Evolutionary conservation across 2,888 invertebrate genomes (phyloP).

Genomic region (Orchesella flavescens): DNA sequence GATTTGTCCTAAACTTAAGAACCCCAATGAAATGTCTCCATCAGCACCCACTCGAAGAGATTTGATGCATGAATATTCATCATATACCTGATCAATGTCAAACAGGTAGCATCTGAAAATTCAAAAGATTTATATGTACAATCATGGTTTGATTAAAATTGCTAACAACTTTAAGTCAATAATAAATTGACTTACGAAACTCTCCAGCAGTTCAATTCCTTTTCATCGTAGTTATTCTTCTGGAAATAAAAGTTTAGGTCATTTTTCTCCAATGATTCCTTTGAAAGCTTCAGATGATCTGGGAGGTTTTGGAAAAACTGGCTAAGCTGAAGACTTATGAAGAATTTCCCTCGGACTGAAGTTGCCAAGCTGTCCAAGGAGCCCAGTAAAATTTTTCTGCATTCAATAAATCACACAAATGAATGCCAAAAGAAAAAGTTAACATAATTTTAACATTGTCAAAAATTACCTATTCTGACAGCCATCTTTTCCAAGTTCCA

Average conservation of each 20-base stretch:
- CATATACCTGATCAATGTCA: conserved; percentile 63
- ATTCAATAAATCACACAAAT: not conserved
- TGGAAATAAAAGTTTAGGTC: conserved; percentile 66
- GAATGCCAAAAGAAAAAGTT: no score
- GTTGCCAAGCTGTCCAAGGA: conserved; percentile 61
- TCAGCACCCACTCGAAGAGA: conserved; percentile 61
- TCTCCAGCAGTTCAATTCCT: conserved; percentile 64
- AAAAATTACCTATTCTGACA: conserved; percentile 9
- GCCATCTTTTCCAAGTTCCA: conserved; percentile 61
- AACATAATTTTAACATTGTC: not conserved
- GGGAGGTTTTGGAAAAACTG: conserved; percentile 51
- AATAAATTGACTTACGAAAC: conserved; percentile 56
- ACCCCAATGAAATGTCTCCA: conserved; percentile 63
- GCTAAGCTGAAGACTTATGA: conserved; percentile 56
- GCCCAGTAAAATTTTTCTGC: conserved; percentile 62
- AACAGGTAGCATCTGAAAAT: conserved; percentile 60
- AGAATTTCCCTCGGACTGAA: conserved; percentile 59
- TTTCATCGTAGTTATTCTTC: conserved; percentile 67
- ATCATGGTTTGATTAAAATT: no score
- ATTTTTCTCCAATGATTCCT: not conserved
- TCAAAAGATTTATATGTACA: conserved; percentile 1
- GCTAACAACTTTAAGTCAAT: not conserved
- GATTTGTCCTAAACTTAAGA: conserved; percentile 67
- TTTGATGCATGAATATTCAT: conserved; percentile 63
- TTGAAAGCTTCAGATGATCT: not conserved